Conservation (phyloP, 2,888 invertebrate genomes). For the Epistrophella euchroma region DNA sequence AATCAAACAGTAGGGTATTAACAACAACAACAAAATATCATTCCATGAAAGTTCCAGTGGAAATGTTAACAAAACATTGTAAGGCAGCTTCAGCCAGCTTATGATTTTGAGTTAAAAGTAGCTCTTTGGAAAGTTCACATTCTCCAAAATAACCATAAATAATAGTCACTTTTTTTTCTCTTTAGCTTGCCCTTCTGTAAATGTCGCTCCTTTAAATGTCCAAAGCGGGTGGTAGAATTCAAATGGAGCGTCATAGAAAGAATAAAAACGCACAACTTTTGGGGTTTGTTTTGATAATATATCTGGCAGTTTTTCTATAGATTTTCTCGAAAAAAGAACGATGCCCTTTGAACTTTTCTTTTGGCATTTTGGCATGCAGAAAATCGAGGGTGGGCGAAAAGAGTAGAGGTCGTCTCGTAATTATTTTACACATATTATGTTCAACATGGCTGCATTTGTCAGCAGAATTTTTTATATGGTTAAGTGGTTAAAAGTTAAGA, state of each 20-base stretch:
- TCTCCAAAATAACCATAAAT: neutral
- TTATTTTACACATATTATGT: neutral
- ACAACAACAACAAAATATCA: constrained; percentile 2
- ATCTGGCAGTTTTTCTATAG: constrained; percentile 23
- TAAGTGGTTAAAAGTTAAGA: no score
- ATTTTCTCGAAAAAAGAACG: constrained; percentile 21
- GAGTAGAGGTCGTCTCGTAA: constrained; percentile 25
- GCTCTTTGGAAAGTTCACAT: constrained; percentile 27
- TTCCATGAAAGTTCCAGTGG: constrained; percentile 38
- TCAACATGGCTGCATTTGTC: constrained; percentile 10
- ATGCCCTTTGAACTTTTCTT: constrained; percentile 54
- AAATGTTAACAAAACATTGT: constrained; percentile 50
- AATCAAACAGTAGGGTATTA: constrained; percentile 43
- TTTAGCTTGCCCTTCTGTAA: constrained; percentile 54
- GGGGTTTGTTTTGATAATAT: constrained; percentile 32
- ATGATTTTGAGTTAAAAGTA: constrained; percentile 5
- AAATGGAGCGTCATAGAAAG: constrained; percentile 17
- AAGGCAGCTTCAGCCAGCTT: constrained; percentile 7
- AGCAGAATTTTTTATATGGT: no score
- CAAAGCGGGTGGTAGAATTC: constrained; percentile 36
- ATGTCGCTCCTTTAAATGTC: constrained; percentile 3
- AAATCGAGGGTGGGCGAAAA: neutral
- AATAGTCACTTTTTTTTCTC: neutral
- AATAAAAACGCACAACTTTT: constrained; percentile 29
- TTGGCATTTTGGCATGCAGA: constrained; percentile 43